Conservation (phyloP, 2,113 vertebrate species). For the Columba janthina region DNA sequence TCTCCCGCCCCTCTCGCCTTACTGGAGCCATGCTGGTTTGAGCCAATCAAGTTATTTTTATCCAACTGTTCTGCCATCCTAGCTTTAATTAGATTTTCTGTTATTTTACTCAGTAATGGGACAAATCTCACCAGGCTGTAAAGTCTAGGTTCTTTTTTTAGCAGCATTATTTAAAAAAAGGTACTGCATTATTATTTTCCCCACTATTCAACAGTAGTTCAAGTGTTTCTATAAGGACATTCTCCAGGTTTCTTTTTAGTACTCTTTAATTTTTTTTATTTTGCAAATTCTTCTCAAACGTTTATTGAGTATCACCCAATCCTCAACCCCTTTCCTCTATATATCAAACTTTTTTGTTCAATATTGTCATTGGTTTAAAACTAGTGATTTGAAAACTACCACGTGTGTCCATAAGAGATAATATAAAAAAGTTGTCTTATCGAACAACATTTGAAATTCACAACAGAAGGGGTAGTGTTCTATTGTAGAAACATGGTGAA, state of each 20-base stretch:
- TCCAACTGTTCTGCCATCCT: slow-evolving; percentile 45
- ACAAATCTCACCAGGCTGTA: slow-evolving; percentile 54
- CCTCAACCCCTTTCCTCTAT: not conserved
- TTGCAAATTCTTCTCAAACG: not conserved
- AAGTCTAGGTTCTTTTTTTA: not conserved
- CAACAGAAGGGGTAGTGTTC: not conserved
- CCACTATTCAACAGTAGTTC: not conserved
- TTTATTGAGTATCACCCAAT: not conserved
- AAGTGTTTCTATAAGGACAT: not conserved
- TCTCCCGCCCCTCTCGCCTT: not conserved
- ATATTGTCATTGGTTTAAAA: not conserved
- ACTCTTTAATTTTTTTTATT: not conserved
- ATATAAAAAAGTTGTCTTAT: not conserved
- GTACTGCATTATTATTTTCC: not conserved
- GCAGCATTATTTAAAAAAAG: slow-evolving; percentile 32
- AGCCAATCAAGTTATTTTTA: slow-evolving; percentile 18
- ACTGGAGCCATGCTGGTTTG: slow-evolving; percentile 24
- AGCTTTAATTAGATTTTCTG: slow-evolving; percentile 51
- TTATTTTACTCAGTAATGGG: slow-evolving; percentile 21
- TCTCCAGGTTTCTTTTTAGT: not conserved
- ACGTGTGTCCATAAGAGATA: rapidly evolving
- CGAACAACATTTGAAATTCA: not conserved
- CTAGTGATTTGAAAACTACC: not conserved
- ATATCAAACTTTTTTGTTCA: not conserved
- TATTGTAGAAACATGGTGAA: not conserved